Percentiles rank a stretch among this genome's conserved stretches.
These are phyloP conservation scores for Abscondita cerata DNA, from an alignment of 2,888 invertebrate genomes.

Conservation along the genomic window DNA sequence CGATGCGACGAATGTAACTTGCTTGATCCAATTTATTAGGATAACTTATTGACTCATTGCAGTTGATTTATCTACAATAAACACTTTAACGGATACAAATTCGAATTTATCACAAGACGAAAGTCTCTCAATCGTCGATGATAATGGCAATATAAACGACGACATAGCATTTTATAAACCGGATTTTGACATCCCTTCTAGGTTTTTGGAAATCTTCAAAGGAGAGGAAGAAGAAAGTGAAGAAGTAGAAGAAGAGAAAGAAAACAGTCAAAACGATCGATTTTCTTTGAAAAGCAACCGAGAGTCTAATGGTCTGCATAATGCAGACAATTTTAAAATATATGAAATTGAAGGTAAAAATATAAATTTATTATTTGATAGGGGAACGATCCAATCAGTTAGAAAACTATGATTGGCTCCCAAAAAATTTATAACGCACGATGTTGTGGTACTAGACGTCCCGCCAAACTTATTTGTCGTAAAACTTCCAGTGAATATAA, in stretches of 20 bases:
- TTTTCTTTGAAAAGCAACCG: no score
- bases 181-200: conserved; percentile 28
- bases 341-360: conserved; percentile 4
- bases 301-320: no score
- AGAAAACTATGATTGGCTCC: no score
- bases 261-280: no score
- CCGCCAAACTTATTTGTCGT: no score
- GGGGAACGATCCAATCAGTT: not conserved
- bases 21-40: no score
- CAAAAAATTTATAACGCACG: no score
- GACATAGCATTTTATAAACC: conserved; percentile 31
- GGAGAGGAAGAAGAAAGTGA: conserved; percentile 23
- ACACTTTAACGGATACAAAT: conserved; percentile 6
- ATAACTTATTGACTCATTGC: no score
- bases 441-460: no score
- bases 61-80: conserved; percentile 22
- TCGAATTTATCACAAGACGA: not conserved
- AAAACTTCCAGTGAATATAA: no score
- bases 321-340: not conserved
- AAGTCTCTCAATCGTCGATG: not conserved
- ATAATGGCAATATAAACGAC: conserved; percentile 8
- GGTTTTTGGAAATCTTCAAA: conserved; percentile 24
- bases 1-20: conserved; percentile 26
- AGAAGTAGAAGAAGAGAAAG: no score
- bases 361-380: no score